Base-by-base conservation (phyloP, 2,113 vertebrate genomes). In the Girardinichthys multiradiatus region DNA sequence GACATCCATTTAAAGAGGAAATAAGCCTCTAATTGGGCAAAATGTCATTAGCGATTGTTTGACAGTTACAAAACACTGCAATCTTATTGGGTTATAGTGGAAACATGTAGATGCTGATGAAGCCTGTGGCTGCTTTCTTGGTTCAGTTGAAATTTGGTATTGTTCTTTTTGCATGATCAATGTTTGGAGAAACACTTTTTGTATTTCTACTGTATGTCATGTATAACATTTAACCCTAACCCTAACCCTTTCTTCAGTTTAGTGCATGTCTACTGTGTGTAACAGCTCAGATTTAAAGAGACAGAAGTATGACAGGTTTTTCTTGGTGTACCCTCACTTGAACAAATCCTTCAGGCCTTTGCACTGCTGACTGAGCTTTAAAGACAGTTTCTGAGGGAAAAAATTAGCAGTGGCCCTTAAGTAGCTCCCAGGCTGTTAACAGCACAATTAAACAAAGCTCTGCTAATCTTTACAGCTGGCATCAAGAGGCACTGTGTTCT, bases 381-480 rank as follows among this genome's bases (percentile, higher is more conserved):
- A 89, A 86, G 85, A 86, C 74, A 73, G 51, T 80, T 84, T 86
- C 68, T 37, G 42, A 76, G 64, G 48, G 27, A 81, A 80, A 86
- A 72, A 66, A 72, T n/a, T 63, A 76, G 80, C 75, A 68, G 77
- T 10, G 54, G 57, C 68, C 77, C 67, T 77, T 81, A 74, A 89
- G 86, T 73, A 79, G 77, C 76, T 86, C 76, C 78, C 65, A 73
- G 70, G 82, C 73, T 80, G 86, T 83, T 85, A 84, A 79, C 74
- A 73, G 85, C 64, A 82, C 89, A 92, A 93, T 93, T 93, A 93
- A 91, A 89, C 86, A 91, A 88, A 91, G 89, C 87, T 90, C 80
- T 84, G 85, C 86, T 92, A 91, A 92, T 91, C 90, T 92, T 87
- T 90, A 90, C 72, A 76, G 87, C 88, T 80, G 84, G 89, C 69